phyloP scores from a whole-genome alignment of 2,888 invertebrate species.

The Acronicta leporina region DNA sequence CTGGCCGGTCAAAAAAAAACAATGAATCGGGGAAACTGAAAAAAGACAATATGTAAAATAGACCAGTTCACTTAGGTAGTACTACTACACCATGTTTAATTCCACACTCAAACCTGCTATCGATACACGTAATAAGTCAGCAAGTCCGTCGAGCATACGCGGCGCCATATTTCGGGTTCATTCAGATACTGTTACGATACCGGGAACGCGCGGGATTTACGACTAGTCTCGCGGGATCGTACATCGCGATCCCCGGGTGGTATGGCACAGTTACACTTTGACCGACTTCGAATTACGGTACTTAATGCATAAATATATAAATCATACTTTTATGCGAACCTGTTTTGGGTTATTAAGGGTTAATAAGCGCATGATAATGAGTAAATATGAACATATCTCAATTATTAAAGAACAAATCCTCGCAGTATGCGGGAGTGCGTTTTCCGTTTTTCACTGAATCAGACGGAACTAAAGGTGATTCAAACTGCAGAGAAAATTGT shows the following conservation, averaged over 20 bases:
- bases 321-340: constrained; percentile 28
- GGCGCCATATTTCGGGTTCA: constrained; percentile 50
- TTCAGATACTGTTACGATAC: constrained; percentile 73
- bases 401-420: too few species aligned
- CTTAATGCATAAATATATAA: constrained; percentile 50
- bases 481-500: too few species aligned
- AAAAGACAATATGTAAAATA: too few species aligned
- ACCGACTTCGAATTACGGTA: constrained; percentile 72
- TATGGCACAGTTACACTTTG: constrained; percentile 80
- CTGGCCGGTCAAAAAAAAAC: too few species aligned
- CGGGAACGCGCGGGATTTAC: constrained; percentile 71
- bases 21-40: too few species aligned
- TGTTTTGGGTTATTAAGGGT: constrained; percentile 11
- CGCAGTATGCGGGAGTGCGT: too few species aligned
- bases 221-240: constrained; percentile 61
- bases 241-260: constrained; percentile 67
- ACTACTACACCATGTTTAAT: not conserved
- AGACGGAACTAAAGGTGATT: too few species aligned
- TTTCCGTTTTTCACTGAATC: too few species aligned
- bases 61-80: too few species aligned
- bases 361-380: constrained; percentile 4
- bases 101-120: not conserved
- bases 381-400: too few species aligned
- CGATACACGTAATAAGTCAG: constrained; percentile 3
- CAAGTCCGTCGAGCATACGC: constrained; percentile 1